phyloP scores from a whole-genome alignment of 2,797 vertebrate genomes.

The Mionectes olivaceus region DNA sequence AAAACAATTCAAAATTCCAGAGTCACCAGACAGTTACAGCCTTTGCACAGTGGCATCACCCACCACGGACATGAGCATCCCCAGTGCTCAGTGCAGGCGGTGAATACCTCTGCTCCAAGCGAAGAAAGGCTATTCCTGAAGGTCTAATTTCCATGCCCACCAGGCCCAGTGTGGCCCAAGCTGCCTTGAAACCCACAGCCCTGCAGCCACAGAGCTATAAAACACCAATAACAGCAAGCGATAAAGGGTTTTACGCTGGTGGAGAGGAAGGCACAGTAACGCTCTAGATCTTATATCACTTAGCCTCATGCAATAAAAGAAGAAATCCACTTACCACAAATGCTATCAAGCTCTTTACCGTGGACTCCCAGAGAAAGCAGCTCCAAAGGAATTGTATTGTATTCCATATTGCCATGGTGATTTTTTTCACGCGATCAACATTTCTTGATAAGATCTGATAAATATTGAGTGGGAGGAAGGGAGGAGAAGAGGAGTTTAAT shows the following conservation, averaged over 20 bases:
- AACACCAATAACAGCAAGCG: not conserved
- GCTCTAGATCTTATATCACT: not conserved
- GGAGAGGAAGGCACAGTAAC: not conserved
- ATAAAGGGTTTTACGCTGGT: accelerated
- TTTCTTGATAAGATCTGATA: slow-evolving; percentile 93
- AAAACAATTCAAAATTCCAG: not conserved
- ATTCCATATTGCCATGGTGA: slow-evolving; percentile 92
- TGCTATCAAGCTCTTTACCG: slow-evolving; percentile 87
- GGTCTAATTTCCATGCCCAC: not conserved
- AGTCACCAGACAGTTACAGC: not conserved
- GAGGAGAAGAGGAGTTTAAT: slow-evolving; percentile 35
- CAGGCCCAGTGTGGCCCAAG: not conserved
- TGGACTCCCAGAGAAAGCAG: slow-evolving; percentile 98
- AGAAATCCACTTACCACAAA: slow-evolving; percentile 90
- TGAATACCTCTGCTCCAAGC: not conserved
- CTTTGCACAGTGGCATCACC: not conserved
- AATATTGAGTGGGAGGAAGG: slow-evolving; percentile 53
- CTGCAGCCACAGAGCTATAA: not conserved
- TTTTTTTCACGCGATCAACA: slow-evolving; percentile 93
- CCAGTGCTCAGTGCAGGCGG: accelerated
- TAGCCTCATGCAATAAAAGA: slow-evolving; percentile 11
- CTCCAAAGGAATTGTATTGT: slow-evolving; percentile 95
- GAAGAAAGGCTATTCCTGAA: not conserved
- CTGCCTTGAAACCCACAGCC: not conserved
- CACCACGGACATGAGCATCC: accelerated